Conservation (phyloP, 2,888 invertebrate genomes). For the Lepidochrysops patricia region DNA sequence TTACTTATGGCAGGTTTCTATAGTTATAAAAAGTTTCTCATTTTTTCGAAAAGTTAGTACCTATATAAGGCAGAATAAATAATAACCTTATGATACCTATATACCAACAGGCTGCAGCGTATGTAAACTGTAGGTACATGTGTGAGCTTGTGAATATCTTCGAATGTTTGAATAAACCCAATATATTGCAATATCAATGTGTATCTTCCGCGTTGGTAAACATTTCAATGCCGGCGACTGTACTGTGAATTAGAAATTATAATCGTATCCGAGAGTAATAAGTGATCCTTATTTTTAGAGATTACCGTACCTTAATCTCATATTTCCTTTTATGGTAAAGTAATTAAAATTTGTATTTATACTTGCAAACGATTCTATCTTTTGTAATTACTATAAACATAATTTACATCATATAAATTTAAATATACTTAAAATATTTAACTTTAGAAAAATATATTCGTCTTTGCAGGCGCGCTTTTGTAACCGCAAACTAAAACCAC, state of each 20-base stretch:
- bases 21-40: too few species aligned
- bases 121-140: neutral
- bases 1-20: too few species aligned
- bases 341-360: neutral
- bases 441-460: neutral
- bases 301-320: neutral
- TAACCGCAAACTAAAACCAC: neutral
- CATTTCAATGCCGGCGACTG: neutral
- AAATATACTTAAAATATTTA: too few species aligned
- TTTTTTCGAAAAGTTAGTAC: too few species aligned
- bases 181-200: too few species aligned
- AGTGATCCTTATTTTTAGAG: neutral
- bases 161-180: neutral
- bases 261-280: neutral
- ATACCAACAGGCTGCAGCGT: too few species aligned
- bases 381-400: neutral
- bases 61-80: too few species aligned
- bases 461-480: neutral
- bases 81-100: too few species aligned
- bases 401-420: neutral
- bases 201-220: neutral
- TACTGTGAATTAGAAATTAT: slow-evolving; percentile 3
- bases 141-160: neutral
- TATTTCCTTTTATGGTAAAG: neutral
- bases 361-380: neutral